These are phyloP conservation scores for Whitmania pigra DNA, from an alignment of 1,140 invertebrate genomes.

Conservation along the genomic window DNA sequence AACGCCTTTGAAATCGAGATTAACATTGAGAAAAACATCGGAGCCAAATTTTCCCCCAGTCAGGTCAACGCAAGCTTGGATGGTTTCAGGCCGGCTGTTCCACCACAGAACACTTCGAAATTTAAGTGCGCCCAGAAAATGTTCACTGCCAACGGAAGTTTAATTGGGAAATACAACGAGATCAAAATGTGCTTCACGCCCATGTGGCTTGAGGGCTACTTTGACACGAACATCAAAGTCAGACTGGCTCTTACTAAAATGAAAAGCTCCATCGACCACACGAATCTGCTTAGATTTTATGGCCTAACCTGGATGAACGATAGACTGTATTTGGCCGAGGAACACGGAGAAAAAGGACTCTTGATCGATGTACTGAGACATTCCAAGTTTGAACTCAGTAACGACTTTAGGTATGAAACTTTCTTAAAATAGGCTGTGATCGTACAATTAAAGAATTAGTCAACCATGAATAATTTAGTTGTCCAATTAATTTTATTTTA, in stretches of 20 bases:
- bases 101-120: background rate
- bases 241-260: background rate
- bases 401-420: constrained; percentile 23
- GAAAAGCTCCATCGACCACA: constrained; percentile 5
- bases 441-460: background rate
- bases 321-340: constrained; percentile 28
- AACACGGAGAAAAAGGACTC: constrained; percentile 28
- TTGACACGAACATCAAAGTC: background rate
- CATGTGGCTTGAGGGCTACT: background rate
- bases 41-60: background rate
- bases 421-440: background rate
- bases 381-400: constrained; percentile 29
- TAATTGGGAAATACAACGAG: background rate
- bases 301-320: constrained; percentile 31
- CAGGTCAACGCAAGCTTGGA: background rate
- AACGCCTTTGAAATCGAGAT: constrained; percentile 30
- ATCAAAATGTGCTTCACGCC: background rate
- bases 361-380: constrained; percentile 31
- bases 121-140: background rate
- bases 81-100: background rate
- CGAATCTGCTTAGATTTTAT: constrained; percentile 32
- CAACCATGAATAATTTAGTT: background rate
- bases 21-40: background rate
- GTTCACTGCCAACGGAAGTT: background rate
- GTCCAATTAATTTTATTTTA: background rate